Percentiles rank a stretch among this genome's conserved stretches.
phyloP scores from a whole-genome alignment of 2,113 vertebrate genomes.

The Rhagologus leucostigma region DNA sequence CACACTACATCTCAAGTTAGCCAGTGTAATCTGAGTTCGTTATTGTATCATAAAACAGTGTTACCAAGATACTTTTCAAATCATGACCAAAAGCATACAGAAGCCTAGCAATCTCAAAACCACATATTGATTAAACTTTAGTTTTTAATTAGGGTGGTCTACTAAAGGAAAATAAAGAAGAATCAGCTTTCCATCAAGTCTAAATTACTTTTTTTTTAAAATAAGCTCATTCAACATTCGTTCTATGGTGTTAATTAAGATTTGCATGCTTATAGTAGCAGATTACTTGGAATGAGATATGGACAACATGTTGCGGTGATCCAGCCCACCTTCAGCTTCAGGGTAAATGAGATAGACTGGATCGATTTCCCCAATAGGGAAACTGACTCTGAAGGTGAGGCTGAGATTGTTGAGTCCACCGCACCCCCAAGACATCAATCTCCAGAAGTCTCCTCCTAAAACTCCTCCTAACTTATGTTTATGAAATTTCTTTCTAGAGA shows the following conservation, averaged over 20 bases:
- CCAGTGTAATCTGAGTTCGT: background rate
- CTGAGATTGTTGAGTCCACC: too few relatives aligned
- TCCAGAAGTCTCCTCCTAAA: too few relatives aligned
- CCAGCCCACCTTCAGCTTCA: too few relatives aligned
- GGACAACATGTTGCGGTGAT: too few relatives aligned
- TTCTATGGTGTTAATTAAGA: background rate
- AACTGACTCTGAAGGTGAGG: too few relatives aligned
- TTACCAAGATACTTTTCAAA: background rate
- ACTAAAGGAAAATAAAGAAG: background rate
- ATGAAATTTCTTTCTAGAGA: too few relatives aligned
- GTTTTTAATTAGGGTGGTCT: constrained; percentile 14
- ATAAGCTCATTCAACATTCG: background rate
- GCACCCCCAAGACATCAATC: too few relatives aligned
- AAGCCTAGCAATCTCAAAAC: background rate
- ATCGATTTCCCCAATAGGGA: too few relatives aligned
- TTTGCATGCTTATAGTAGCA: background rate
- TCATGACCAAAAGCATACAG: background rate
- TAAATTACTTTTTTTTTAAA: background rate
- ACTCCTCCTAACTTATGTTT: too few relatives aligned
- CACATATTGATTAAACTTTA: background rate
- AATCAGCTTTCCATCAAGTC: background rate
- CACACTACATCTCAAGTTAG: background rate
- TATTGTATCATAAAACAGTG: background rate
- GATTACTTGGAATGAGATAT: background rate
- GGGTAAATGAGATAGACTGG: too few relatives aligned